Evolutionary conservation across 2,888 invertebrate genomes (phyloP).

Genomic region (Caenorhabditis sp.): DNA sequence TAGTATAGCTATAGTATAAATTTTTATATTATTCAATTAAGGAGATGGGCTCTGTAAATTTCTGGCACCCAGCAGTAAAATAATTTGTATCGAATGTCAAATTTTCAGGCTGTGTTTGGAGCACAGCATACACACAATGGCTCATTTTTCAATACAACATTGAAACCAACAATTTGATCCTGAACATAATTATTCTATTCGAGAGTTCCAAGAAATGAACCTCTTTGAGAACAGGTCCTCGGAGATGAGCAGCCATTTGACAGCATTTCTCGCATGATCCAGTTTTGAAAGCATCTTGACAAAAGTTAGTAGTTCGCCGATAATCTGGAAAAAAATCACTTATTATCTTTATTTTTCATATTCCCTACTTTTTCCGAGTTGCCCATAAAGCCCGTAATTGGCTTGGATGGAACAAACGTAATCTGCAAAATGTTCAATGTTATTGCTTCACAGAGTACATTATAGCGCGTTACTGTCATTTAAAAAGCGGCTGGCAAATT

Average conservation of each 20-base stretch:
- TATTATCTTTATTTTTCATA: background rate
- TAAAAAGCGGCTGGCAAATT: background rate
- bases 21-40: no score
- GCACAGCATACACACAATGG: constrained; percentile 55
- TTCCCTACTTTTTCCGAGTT: constrained; percentile 13
- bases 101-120: constrained; percentile 26
- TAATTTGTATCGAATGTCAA: no score
- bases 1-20: no score
- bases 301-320: constrained; percentile 30
- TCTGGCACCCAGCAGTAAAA: no score
- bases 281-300: constrained; percentile 40
- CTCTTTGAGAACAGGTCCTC: constrained; percentile 30
- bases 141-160: constrained; percentile 35
- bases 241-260: constrained; percentile 45
- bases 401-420: constrained; percentile 46
- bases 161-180: constrained; percentile 51
- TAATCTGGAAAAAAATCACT: constrained; percentile 29
- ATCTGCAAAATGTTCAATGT: constrained; percentile 21
- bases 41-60: no score
- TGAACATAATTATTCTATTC: constrained; percentile 1
- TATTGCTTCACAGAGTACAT: no score
- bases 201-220: background rate
- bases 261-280: constrained; percentile 53
- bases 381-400: constrained; percentile 44
- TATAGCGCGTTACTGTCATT: no score